Evolutionary conservation across 2,113 vertebrate genomes (phyloP), one percentile per base, ranked within the genome.

Genomic region (Ictidomys tridecemlineatus): DNA sequence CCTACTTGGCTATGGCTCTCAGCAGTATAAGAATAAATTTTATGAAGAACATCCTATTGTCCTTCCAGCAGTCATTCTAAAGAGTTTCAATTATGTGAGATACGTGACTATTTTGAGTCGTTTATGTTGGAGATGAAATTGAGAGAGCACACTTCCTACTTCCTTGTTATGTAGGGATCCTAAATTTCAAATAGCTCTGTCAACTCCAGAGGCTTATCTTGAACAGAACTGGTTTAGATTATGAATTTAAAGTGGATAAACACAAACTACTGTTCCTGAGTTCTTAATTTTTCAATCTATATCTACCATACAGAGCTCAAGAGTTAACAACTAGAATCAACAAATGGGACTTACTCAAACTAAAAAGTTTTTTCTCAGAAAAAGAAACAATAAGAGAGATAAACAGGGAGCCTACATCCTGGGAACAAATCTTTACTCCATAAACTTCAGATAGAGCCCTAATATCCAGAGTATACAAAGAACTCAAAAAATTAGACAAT

Each of bases 91-190:
- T 58, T 83, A 32, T 42, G 28, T 80, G 53, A 94, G 24, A 94
- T 72, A 61, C 8, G 18, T 48, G 76, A 67, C 69, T 83, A 67
- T 88, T 87, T 56, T 87, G 76, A 73, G 83, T 74, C 16, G 74
- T 56, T 87, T 83, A 76, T 76, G 78, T 88, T 74, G 67, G n/a
- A 92, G 17, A 87, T 86, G 63, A 92, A 87, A 65, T 24, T n/a
- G 17, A 87, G 37, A 9, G 8, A 6, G 8, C 39, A 34, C 12
- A 34, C 12, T 80, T 82, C 18, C 61, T 70, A 51, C 14, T 18
- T 67, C 45, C 76, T 48, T 82, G 39, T 28, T 22, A 63, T 56
- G 10, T 45, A 74, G 58, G 39, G 26, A 67, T 32, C 45, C 11
- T 30, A 37, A n/a, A 87, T 67, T 87, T 92, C 18, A 67, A 92